Evolutionary conservation across 2,113 vertebrate genomes (phyloP).

Genomic region (Tor tambroides): DNA sequence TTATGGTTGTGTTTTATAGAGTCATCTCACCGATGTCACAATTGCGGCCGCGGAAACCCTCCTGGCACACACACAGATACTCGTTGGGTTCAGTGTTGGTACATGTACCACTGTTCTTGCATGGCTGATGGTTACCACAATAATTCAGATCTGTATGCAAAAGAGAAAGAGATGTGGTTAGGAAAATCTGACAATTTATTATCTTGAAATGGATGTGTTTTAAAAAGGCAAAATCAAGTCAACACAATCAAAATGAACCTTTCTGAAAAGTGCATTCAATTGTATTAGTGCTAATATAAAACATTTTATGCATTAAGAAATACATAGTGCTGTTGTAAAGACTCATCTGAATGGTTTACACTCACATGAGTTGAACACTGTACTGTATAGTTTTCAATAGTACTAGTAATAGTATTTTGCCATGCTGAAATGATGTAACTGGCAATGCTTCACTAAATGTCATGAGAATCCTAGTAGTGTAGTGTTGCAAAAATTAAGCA

Average conservation of each 20-base stretch:
- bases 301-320: background rate
- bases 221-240: background rate
- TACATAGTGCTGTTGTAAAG: too few relatives aligned
- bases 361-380: too few relatives aligned
- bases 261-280: background rate
- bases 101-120: slow-evolving; percentile 80
- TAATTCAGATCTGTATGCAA: slow-evolving; percentile 77
- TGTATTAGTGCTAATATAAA: background rate
- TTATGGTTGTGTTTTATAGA: slow-evolving; percentile 21
- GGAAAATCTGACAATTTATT: background rate
- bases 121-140: slow-evolving; percentile 82
- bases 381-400: too few relatives aligned
- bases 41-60: slow-evolving; percentile 78
- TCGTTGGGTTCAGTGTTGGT: slow-evolving; percentile 82
- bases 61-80: slow-evolving; percentile 80
- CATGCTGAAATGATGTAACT: too few relatives aligned
- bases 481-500: background rate
- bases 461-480: background rate
- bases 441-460: background rate
- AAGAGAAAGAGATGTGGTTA: background rate
- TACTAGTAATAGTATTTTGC: too few relatives aligned
- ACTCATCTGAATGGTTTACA: too few relatives aligned
- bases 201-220: background rate
- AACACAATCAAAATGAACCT: background rate
- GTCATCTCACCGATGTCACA: slow-evolving; percentile 78